phyloP scores from a whole-genome alignment of 1,140 invertebrate species.

The Aethina tumida region DNA sequence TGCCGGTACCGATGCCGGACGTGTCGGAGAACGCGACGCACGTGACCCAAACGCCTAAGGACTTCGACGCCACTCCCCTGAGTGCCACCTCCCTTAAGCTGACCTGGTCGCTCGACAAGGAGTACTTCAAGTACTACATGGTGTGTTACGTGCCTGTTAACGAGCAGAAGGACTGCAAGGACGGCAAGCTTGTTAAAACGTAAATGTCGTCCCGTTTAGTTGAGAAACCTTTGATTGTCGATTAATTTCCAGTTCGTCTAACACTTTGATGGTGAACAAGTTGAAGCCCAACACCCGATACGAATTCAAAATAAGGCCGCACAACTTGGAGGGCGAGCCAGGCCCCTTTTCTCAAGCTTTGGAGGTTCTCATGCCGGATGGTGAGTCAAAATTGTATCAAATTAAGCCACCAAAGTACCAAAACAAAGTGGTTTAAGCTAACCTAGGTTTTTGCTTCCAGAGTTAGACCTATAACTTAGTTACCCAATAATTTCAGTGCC shows the following conservation, averaged over 20 bases:
- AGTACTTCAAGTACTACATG: conserved; percentile 20
- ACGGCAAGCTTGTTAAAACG: conserved; percentile 29
- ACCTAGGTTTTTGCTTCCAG: no score
- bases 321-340: conserved; percentile 17
- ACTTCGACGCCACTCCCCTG: conserved; percentile 13
- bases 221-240: background rate
- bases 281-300: conserved; percentile 51
- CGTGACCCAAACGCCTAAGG: conserved; percentile 8
- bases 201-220: conserved; percentile 8
- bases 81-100: conserved; percentile 14
- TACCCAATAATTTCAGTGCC: conserved; percentile 30
- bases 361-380: conserved; percentile 22
- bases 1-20: background rate
- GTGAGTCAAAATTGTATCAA: conserved; percentile 12
- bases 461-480: no score
- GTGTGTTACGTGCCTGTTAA: conserved; percentile 19
- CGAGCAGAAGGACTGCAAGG: conserved; percentile 16
- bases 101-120: conserved; percentile 16
- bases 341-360: conserved; percentile 20
- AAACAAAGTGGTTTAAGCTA: no score
- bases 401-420: no score
- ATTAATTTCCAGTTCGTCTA: conserved; percentile 32
- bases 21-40: conserved; percentile 5
- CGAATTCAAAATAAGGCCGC: conserved; percentile 46
- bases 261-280: conserved; percentile 38